Evolutionary conservation across 2,113 vertebrate species (phyloP).

Genomic region (Jacana jacana): DNA sequence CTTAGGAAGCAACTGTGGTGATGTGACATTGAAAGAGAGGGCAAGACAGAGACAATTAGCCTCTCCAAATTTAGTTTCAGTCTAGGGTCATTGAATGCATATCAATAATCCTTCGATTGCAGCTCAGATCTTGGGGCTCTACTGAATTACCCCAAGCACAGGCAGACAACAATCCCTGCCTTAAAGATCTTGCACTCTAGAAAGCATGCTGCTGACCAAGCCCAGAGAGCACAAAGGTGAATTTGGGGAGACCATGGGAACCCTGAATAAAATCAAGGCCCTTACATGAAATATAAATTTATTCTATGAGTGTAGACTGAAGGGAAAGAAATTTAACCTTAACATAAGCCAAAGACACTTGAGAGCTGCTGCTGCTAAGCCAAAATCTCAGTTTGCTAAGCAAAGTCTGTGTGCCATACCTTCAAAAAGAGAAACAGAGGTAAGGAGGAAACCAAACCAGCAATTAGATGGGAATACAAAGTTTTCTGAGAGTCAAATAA

Average conservation of each 20-base stretch:
- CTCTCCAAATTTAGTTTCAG: background rate
- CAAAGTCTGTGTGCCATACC: background rate
- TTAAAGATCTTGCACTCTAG: background rate
- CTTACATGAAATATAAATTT: background rate
- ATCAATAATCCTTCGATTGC: background rate
- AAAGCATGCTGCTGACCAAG: background rate
- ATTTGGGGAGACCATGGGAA: background rate
- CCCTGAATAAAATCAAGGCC: background rate
- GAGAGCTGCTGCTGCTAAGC: background rate
- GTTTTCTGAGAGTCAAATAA: slow-evolving; percentile 19
- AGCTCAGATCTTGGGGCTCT: background rate
- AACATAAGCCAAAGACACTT: background rate
- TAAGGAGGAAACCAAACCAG: background rate
- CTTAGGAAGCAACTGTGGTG: background rate
- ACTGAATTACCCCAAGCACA: background rate
- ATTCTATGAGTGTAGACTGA: background rate
- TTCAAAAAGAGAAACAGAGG: slow-evolving; percentile 8
- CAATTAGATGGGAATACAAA: background rate
- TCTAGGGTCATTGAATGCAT: background rate
- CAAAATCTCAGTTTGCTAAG: background rate
- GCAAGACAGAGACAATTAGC: background rate
- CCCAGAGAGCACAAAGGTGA: background rate
- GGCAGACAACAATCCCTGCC: background rate
- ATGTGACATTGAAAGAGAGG: background rate
- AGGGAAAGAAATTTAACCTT: background rate